Percentiles rank a stretch among this genome's conserved stretches.
Conservation (phyloP, 2,888 invertebrate genomes). For the Heteromurus nitidus region DNA sequence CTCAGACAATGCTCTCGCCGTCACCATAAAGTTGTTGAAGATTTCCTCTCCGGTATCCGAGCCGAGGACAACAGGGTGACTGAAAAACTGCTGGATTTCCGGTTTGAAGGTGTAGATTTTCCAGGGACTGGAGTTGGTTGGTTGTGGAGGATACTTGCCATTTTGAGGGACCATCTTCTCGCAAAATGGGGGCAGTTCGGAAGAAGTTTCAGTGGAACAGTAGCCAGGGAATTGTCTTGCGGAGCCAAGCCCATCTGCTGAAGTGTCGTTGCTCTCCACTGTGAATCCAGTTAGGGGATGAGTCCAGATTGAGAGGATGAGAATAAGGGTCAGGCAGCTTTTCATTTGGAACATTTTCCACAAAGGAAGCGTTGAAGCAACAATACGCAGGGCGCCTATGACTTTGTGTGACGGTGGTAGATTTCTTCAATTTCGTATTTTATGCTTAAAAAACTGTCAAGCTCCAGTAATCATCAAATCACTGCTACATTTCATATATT, state of each 20-base stretch:
- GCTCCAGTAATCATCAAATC: too few relatives aligned
- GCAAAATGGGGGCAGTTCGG: background rate
- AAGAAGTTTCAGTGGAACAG: background rate
- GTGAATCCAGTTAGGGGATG: too few relatives aligned
- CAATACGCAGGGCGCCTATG: too few relatives aligned
- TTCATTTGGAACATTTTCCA: too few relatives aligned
- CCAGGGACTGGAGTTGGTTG: constrained; percentile 18
- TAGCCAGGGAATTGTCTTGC: background rate
- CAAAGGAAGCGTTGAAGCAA: too few relatives aligned
- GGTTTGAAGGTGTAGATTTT: constrained; percentile 31
- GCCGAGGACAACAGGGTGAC: constrained; percentile 34
- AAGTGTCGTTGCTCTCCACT: too few relatives aligned
- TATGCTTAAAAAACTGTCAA: too few relatives aligned
- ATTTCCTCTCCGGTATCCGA: constrained; percentile 31
- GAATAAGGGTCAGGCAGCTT: too few relatives aligned
- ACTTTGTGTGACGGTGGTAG: too few relatives aligned
- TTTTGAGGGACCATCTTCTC: constrained; percentile 4
- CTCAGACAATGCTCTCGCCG: constrained; percentile 34
- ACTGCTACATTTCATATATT: too few relatives aligned
- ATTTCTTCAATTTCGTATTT: too few relatives aligned
- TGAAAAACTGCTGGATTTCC: constrained; percentile 70
- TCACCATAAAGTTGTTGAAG: constrained; percentile 55
- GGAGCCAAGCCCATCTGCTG: background rate
- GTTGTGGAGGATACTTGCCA: constrained; percentile 10
- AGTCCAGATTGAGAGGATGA: too few relatives aligned